Base-by-base conservation (phyloP, 2,113 vertebrate species). In the Gulo gulo region DNA sequence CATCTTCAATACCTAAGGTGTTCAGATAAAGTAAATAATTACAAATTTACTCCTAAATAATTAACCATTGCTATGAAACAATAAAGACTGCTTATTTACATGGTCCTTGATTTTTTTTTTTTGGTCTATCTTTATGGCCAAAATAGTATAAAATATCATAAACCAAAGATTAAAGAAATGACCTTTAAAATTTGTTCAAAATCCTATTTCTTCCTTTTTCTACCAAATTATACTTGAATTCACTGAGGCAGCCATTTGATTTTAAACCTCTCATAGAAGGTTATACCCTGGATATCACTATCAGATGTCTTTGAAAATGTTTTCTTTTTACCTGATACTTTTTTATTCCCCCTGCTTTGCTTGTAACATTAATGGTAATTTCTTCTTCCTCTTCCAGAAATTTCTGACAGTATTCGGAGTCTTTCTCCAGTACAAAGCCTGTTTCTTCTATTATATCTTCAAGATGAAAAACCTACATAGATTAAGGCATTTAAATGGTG, bases 371-470 rank as follows among this genome's bases (percentile, higher is more conserved):
- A 97, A 99, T 12, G 73, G 98, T 99, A 93, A 99, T 98, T 98
- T 99, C 99, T 79, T 99, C 99, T 24, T 99, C 99, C 10, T 99
- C 99, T 96, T 99, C 99, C 93, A 99, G 96, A 94, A 99, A 99
- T 94, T 99, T 99, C 98, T 99, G 99, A 98, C 99, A 98, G 98
- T 99, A 99, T 97, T 99, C 99, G 0, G 99, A 99, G 96, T 99
- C 99, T 34, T 99, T 99, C 85, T 99, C 99, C 96, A 99, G 98
- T 57, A 99, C 47, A 90, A 99, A 99, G 14, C 99, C 99, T 0
- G 99, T 99, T 98, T 99, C 98, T 98, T 99, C 99, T 98, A 99
- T 99, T n/a, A 99, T 97, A 96, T 99, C 99, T 98, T 99, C 99
- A 97, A 99, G 98, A 95, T 99, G 99, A 97, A 99, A 99, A 97